Base-by-base conservation (phyloP, 2,797 vertebrate genomes). In the Oreortyx pictus region DNA sequence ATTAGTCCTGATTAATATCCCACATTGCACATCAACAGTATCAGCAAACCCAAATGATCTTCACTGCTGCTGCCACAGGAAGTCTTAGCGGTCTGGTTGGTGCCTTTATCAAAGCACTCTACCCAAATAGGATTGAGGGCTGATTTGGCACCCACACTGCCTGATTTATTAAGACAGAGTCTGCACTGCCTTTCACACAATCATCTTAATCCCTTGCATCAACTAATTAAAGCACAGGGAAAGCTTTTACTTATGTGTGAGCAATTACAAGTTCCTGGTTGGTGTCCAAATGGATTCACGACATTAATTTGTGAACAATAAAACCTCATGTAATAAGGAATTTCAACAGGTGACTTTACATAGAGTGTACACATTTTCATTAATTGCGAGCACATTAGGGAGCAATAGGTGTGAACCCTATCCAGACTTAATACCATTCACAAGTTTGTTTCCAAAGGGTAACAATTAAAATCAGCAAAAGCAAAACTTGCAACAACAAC, bases 1-100 rank as follows among this genome's bases (percentile, higher is more conserved):
- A 99, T 99, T 98, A 99, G 97, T 94, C 97, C 97, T 98, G 98
- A 99, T 98, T 98, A 99, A 99, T 98, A 98, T 97, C 97, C 97
- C 96, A 97, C 98, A 97, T 98, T 98, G 98, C 97, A 97, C 96
- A 98, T 98, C 97, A 98, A 98, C 97, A 98, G 98, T 98, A 98
- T 98, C 97, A 98, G 96, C 96, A 94, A 97, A 95, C 97, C 97
- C 97, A 96, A 97, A 96, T 94, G 96, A 97, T 97, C 93, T 95
- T 95, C 88, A 82, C 75, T 96, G 93, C 90, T 95, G 87, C 96
- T 97, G 90, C 96, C 94, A 95, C 82, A 90, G 96, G 96, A 97
- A 98, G 95, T 46, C 75, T 96, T 88, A 82, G 93, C 54, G 10
- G 90, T 92, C 82, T 81, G 85, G 95, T 82, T 94, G 94, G 89